Base-by-base conservation (phyloP, 2,888 invertebrate genomes). In the Acleris emargana region DNA sequence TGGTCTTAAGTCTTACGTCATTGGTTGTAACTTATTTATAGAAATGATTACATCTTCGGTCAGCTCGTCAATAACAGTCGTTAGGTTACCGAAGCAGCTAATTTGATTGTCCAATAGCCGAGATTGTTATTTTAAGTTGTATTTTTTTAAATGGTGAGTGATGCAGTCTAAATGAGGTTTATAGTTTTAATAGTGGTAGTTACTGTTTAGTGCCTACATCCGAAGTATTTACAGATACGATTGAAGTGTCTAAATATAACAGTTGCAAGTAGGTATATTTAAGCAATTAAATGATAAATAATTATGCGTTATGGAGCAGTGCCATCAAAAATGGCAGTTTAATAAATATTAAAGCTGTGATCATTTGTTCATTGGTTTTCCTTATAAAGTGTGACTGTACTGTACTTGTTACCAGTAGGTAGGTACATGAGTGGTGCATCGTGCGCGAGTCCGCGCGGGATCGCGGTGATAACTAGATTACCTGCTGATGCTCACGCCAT, bases 31-130 rank as follows among this genome's bases (percentile, higher is more conserved):
- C 53, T 54, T 64, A 64, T 64, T 64, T 64, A 58, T 64, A 59
- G 64, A 64, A 64, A 64, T 64, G 53, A 64, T 59, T 54, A 53
- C 53, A 64, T 62, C 50, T 57, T 64, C 64, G 53, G 49, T 42
- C 28, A 54, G 53, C 54, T 64, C 54, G 58, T 64, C 64, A 64
- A 59, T 59, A 59, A 20, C 11, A 42, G 53, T 59, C 18, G 58
- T 54, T 59, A 49, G 47, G 64, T 58, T 64, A 54, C 58, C 59
- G 49, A 53, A 53, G 43, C 53, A 20, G 54, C 58, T 22, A 42
- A 54, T 64, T 49, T 49, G 18, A 54, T 42, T 59, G 58, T 54
- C n/a, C 58, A 59, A 49, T 18, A 64, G 54, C 58, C 7, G 32
- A 52, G 43, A 32, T 17, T 32, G 52, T n/a, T 32, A 22, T 42